Evolutionary conservation across 2,797 vertebrate genomes (phyloP), one percentile per base, ranked within the genome.

Genomic region (Gouania willdenowi): DNA sequence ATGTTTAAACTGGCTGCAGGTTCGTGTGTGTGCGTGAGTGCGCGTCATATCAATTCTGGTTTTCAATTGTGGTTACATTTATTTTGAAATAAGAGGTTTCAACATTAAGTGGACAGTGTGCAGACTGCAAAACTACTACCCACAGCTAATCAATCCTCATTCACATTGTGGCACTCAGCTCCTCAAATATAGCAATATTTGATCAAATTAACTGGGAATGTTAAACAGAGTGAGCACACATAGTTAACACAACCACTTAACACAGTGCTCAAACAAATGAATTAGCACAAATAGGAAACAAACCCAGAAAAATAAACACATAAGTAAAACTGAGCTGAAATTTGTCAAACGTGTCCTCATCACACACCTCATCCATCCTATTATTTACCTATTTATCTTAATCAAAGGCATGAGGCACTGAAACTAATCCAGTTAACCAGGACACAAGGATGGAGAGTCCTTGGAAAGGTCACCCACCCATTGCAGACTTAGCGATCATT

Each of bases 61-160:
- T 26, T n/a, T 14, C 11, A 28, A 27, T 40, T 57, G 30, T 37
- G 23, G 41, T 43, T 41, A 35, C 41, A 55, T 67, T 65, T 49
- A 59, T 58, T 66, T 39, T 64, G 42, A 52, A 70, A 58, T 41
- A 54, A 55, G 21, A 37, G 42, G 66, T 59, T 70, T 68, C 22
- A 61, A 47, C 40, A 58, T 79, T 58, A 43, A 48, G 60, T 30
- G 27, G 58, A 40, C 37, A 23, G 28, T 35, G 33, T 36, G 52
- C 49, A 31, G 43, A 46, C 31, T 3, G 32, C 15, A 64, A 57
- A 60, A 66, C 63, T 56, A 47, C 36, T 50, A 60, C 59, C 41
- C 45, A 75, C 43, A 59, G 53, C 58, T 71, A 66, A 73, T 75
- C 55, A 66, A 42, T 54, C 45, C 5, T 29, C 42, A 45, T 70